Evolutionary conservation across 2,113 vertebrate genomes (phyloP), one percentile per base, ranked within the genome.

Genomic region (Pterocles gutturalis): DNA sequence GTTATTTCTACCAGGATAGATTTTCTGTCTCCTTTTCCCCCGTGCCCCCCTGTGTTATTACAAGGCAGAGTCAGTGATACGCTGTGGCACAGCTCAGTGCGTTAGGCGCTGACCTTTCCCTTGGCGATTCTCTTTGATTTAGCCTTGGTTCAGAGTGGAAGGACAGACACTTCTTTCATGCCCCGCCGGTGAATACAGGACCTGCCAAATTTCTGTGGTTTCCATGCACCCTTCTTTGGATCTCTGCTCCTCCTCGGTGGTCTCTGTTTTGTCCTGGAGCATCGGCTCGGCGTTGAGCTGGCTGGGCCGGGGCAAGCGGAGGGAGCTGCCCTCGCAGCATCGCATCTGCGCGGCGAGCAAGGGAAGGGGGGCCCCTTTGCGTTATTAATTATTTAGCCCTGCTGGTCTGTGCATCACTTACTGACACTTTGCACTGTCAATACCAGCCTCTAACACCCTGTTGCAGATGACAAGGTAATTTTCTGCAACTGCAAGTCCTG

Each of bases 321-420:
- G 62, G 57, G 36, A 41, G 46, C 25, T 54, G 72, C 57, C 31
- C 33, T 53, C 7, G 1, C 11, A 6, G 45, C 41, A 17, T 22
- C 9, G 10, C 25, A 2, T 46, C 53, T 53, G 25, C 65, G 11
- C 3, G 24, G 26, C 4, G 13, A 17, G 65, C 14, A 36, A 19
- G 51, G 57, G 7, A 13, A 43, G 53, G 57, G 58, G 33, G 34
- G 60, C 46, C 36, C 13, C 15, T 79, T 38, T 18, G 38, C 5
- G 3, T 34, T 33, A 94, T 97, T 95, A 98, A 98, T 98, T 98
- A 98, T 98, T 84, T 80, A 98, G 61, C 87, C 71, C 73, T 48
- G 36, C 97, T 98, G 97, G 95, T 97, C 96, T 96, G 94, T 84
- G 93, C 96, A 91, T 97, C 14, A 4, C 97, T 96, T 96, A 54